These are phyloP conservation scores for Orchestia grillus DNA, from an alignment of 1,140 invertebrate genomes.

Conservation along the genomic window DNA sequence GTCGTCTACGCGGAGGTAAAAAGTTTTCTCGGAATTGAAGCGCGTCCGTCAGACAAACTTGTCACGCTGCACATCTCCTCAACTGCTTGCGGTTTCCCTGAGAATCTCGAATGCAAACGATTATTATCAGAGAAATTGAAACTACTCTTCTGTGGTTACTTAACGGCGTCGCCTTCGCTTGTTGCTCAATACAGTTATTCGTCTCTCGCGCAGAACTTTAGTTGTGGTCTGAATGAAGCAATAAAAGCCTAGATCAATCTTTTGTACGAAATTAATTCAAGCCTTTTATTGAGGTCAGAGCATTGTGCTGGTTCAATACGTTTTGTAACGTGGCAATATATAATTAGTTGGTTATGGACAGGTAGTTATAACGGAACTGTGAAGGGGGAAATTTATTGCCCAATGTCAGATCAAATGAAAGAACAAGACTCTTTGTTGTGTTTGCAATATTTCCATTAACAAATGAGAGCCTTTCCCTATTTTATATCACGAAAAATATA, in stretches of 20 bases:
- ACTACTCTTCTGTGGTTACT: background rate
- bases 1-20: background rate
- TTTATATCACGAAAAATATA: background rate
- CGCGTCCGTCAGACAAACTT: background rate
- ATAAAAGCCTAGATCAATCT: background rate
- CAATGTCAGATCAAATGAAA: background rate
- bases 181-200: background rate
- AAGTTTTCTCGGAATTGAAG: background rate
- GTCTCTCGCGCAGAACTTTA: background rate
- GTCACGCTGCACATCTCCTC: background rate
- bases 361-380: background rate
- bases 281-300: background rate
- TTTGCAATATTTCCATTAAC: background rate
- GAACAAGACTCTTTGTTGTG: background rate
- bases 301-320: background rate
- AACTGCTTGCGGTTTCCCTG: background rate
- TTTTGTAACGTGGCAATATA: background rate
- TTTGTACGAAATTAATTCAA: background rate
- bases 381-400: background rate
- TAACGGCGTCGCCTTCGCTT: background rate
- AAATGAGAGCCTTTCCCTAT: background rate
- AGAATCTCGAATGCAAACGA: background rate
- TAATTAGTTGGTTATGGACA: background rate
- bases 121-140: background rate
- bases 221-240: background rate